Evolutionary conservation across 2,113 vertebrate genomes (phyloP).

Genomic region (Ciconia maguari): DNA sequence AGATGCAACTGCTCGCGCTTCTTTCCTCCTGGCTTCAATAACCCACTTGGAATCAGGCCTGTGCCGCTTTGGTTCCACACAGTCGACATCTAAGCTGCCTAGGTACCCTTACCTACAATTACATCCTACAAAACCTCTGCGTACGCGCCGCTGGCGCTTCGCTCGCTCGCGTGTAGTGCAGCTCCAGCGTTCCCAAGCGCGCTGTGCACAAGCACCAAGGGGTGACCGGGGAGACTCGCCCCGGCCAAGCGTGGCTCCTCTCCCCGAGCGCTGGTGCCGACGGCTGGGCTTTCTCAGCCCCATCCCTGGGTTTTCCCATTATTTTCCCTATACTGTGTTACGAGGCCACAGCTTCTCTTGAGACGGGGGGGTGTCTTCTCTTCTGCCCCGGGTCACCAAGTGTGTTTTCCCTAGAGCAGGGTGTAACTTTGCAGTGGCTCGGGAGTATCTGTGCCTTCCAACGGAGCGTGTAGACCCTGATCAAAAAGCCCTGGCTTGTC

Average conservation of each 20-base stretch:
- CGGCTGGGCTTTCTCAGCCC: not conserved
- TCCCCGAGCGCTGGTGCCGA: not conserved
- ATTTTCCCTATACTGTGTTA: fast-evolving
- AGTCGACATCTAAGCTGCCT: not conserved
- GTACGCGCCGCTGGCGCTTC: fast-evolving
- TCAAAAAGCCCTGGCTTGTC: not conserved
- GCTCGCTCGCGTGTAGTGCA: fast-evolving
- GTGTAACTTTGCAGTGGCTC: fast-evolving
- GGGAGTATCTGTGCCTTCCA: fast-evolving
- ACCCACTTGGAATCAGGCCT: constrained; percentile 35
- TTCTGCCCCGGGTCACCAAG: not conserved
- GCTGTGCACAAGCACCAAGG: fast-evolving
- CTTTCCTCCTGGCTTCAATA: not conserved
- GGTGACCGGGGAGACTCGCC: fast-evolving
- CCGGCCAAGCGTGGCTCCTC: not conserved
- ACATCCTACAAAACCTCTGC: fast-evolving
- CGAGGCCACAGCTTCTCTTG: not conserved
- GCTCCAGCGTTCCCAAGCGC: not conserved
- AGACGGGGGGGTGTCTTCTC: fast-evolving
- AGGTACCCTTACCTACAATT: fast-evolving
- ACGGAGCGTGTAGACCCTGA: fast-evolving
- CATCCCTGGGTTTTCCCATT: not conserved
- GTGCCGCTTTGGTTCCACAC: fast-evolving
- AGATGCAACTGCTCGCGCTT: not conserved
- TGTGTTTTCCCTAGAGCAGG: not conserved